phyloP scores from a whole-genome alignment of 2,797 vertebrate species.

The Furcifer pardalis region DNA sequence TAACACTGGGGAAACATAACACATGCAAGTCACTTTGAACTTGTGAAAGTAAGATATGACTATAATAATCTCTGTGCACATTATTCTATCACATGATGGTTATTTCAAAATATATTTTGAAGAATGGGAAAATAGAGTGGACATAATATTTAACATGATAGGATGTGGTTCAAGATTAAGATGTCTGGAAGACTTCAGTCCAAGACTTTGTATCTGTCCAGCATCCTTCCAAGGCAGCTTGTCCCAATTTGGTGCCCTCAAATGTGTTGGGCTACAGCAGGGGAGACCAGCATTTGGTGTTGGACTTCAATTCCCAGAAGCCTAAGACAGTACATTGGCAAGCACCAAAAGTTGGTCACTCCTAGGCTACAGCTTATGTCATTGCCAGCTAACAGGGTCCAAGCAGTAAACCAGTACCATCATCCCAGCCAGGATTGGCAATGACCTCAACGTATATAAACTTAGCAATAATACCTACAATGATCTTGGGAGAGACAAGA shows the following conservation, averaged over 20 bases:
- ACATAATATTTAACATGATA: neutral
- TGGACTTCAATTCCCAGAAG: too few relatives aligned
- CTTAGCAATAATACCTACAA: neutral
- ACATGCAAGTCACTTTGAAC: neutral
- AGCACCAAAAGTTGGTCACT: too few relatives aligned
- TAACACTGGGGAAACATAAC: neutral
- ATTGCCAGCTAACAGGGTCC: too few relatives aligned
- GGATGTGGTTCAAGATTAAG: neutral
- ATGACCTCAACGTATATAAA: neutral
- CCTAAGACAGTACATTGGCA: too few relatives aligned
- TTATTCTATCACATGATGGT: neutral
- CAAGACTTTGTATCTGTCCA: neutral
- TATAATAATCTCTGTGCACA: neutral
- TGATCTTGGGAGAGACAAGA: neutral
- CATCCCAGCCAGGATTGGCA: neutral
- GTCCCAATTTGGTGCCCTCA: neutral
- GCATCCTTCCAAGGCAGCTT: neutral
- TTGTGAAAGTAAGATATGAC: neutral
- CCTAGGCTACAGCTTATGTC: too few relatives aligned
- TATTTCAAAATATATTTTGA: neutral
- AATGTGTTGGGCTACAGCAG: neutral
- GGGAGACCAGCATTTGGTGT: too few relatives aligned
- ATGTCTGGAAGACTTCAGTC: neutral
- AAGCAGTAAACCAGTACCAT: too few relatives aligned
- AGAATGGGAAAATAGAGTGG: neutral